A percentile compares a stretch with the other conserved stretches of the same genome.
phyloP scores from a whole-genome alignment of 2,797 vertebrate genomes.

The Gymnoscopelus braueri region DNA sequence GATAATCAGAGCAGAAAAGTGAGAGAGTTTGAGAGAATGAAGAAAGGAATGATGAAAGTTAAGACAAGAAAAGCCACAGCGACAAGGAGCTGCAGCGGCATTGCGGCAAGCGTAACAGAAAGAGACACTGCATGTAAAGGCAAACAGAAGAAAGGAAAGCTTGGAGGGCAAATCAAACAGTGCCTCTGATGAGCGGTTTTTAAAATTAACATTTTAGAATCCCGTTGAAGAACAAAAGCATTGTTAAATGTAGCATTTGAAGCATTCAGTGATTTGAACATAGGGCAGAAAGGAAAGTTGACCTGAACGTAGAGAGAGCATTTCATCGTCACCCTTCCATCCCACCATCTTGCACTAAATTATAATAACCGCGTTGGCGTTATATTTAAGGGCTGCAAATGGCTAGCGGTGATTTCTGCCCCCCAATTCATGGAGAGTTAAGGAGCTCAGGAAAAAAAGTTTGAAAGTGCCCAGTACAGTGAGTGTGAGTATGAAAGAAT shows the following conservation, averaged over 20 bases:
- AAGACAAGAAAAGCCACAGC: constrained; percentile 63
- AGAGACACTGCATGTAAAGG: constrained; percentile 69
- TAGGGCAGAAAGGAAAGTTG: constrained; percentile 50
- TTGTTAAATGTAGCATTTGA: constrained; percentile 17
- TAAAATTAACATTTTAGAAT: constrained; percentile 45
- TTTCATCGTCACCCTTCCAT: constrained; percentile 67
- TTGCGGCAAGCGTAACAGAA: constrained; percentile 66
- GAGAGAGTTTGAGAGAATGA: constrained; percentile 48
- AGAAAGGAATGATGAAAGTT: constrained; percentile 73
- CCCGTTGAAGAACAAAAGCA: constrained; percentile 22
- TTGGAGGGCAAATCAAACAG: constrained; percentile 52
- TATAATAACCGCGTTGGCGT: constrained; percentile 57
- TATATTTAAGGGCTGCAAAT: constrained; percentile 77
- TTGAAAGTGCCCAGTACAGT: constrained; percentile 74
- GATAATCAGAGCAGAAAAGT: constrained; percentile 23
- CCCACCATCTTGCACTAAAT: constrained; percentile 76
- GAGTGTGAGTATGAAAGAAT: constrained; percentile 68
- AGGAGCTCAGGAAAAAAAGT: constrained; percentile 82
- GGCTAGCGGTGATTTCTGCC: constrained; percentile 77
- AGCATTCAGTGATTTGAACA: constrained; percentile 55
- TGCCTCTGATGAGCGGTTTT: constrained; percentile 53
- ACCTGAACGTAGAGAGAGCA: constrained; percentile 55
- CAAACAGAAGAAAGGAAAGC: constrained; percentile 52
- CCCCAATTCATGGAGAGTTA: constrained; percentile 68
- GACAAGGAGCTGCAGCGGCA: constrained; percentile 70